phyloP scores from a whole-genome alignment of 2,113 vertebrate genomes.

The Chaetura pelagica region DNA sequence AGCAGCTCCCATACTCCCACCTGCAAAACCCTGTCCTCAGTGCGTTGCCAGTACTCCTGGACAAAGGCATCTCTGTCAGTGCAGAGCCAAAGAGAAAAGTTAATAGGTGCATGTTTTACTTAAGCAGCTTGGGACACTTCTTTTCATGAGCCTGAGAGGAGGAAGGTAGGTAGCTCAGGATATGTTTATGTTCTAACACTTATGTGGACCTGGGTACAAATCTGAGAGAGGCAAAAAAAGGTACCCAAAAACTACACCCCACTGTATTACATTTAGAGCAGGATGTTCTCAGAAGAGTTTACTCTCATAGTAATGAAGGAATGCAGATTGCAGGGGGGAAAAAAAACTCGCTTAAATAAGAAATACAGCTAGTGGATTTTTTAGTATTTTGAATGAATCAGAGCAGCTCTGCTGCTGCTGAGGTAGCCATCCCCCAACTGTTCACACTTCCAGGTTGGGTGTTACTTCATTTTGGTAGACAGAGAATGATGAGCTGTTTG shows the following conservation, averaged over 20 bases:
- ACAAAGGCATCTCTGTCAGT: neutral
- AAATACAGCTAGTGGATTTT: neutral
- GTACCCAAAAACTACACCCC: neutral
- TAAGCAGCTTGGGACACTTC: neutral
- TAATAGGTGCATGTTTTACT: neutral
- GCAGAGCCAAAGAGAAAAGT: neutral
- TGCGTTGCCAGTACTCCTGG: neutral
- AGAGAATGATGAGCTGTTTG: slow-evolving; percentile 18
- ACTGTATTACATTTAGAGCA: neutral
- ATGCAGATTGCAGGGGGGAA: neutral
- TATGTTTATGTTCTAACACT: neutral
- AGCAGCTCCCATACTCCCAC: neutral
- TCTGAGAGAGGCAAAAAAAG: neutral
- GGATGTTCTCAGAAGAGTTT: neutral
- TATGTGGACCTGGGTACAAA: neutral
- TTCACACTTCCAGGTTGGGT: neutral
- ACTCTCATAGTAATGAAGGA: neutral
- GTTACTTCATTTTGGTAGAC: slow-evolving; percentile 40
- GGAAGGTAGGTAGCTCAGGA: neutral
- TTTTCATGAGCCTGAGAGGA: neutral
- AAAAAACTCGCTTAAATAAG: neutral
- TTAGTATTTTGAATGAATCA: neutral
- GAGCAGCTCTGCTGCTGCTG: neutral
- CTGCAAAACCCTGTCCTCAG: neutral
- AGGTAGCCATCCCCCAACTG: neutral